Percentiles rank a stretch among this genome's conserved stretches.
Conservation (phyloP, 2,888 invertebrate species). For the Eupelmus urozonus region DNA sequence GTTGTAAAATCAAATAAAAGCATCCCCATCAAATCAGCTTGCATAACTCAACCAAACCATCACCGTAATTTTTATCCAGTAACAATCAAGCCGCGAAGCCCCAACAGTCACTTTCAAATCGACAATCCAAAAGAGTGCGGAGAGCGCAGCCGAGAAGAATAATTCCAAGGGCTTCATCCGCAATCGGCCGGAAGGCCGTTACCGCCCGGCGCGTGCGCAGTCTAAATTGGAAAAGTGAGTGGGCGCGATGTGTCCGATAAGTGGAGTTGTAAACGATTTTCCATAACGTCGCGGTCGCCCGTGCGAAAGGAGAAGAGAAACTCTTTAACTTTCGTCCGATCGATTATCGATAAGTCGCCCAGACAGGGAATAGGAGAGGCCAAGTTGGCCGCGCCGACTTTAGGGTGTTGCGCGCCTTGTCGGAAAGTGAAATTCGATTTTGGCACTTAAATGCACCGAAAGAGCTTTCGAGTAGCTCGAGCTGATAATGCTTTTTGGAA, state of each 20-base stretch:
- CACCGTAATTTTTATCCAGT: too few species aligned
- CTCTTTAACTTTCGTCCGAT: conserved; percentile 40
- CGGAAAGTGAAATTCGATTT: conserved; percentile 51
- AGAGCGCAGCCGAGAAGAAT: too few species aligned
- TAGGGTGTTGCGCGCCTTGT: conserved; percentile 31
- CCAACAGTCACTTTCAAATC: too few species aligned
- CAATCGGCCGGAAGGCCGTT: not conserved
- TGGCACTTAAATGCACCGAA: conserved; percentile 7
- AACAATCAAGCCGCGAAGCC: too few species aligned
- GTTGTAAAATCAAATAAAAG: too few species aligned
- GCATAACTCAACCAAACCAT: too few species aligned
- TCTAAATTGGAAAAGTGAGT: conserved; percentile 32
- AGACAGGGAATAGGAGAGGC: conserved; percentile 2
- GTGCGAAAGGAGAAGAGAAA: conserved; percentile 1
- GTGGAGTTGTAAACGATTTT: conserved; percentile 47
- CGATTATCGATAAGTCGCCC: conserved; percentile 53
- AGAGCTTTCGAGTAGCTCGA: not conserved
- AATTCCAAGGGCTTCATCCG: not conserved
- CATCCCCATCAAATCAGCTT: too few species aligned
- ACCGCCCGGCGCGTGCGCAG: not conserved
- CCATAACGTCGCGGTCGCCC: conserved; percentile 31
- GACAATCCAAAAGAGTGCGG: too few species aligned
- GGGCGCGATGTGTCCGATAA: conserved; percentile 20
- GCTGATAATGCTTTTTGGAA: conserved; percentile 14
- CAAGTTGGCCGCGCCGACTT: conserved; percentile 4